Conservation (phyloP, 2,113 vertebrate genomes). For the Amblyopsis rosae region DNA sequence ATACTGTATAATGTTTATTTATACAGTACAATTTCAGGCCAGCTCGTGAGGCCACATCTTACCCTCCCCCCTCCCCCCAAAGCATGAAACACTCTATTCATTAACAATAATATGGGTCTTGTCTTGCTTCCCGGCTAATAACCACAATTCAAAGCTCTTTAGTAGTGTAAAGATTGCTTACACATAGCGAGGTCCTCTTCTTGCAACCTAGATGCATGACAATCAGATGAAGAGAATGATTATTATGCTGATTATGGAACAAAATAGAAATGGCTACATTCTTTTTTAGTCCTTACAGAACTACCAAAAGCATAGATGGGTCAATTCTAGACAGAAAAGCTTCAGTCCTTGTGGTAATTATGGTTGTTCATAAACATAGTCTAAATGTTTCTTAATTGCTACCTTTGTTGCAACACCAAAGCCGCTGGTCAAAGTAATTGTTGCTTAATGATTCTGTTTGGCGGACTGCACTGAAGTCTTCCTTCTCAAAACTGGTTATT, state of each 20-base stretch:
- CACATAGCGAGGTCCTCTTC: slow-evolving; percentile 7
- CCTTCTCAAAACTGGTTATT: slow-evolving; percentile 49
- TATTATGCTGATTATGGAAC: slow-evolving; percentile 46
- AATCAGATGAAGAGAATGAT: slow-evolving; percentile 14
- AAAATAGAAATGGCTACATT: slow-evolving; percentile 47
- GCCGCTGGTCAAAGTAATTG: slow-evolving; percentile 55
- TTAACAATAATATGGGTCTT: too few species aligned
- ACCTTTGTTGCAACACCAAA: slow-evolving; percentile 60
- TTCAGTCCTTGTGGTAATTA: slow-evolving; percentile 61
- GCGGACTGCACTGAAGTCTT: slow-evolving; percentile 35
- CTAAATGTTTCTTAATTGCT: slow-evolving; percentile 62
- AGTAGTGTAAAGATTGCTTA: background rate
- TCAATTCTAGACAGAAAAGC: slow-evolving; percentile 37
- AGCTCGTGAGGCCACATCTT: too few species aligned
- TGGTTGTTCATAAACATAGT: slow-evolving; percentile 53
- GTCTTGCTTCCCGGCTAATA: too few species aligned
- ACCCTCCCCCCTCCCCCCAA: too few species aligned
- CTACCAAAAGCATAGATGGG: slow-evolving; percentile 28
- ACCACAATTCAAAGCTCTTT: background rate
- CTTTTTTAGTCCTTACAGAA: slow-evolving; percentile 40
- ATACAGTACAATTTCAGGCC: too few species aligned
- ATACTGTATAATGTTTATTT: too few species aligned
- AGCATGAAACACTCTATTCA: too few species aligned
- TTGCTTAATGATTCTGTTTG: slow-evolving; percentile 60
- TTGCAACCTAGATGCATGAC: slow-evolving; percentile 14